phyloP scores from a whole-genome alignment of 2,797 vertebrate genomes.

The Cossypha heuglini region DNA sequence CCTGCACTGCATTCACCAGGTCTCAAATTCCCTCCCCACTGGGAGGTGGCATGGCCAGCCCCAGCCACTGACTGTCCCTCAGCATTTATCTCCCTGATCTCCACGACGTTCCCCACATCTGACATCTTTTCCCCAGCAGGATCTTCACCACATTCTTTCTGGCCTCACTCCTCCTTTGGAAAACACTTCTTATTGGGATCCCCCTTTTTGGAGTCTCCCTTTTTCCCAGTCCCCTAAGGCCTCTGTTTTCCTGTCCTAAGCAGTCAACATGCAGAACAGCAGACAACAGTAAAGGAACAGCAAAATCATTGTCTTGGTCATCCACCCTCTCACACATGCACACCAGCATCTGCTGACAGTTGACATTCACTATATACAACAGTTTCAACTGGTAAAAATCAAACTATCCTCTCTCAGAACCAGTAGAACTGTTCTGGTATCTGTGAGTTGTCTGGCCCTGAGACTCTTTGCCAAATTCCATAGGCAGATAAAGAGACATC shows the following conservation, averaged over 20 bases:
- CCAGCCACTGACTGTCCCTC: background rate
- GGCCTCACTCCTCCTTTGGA: background rate
- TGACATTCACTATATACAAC: no score
- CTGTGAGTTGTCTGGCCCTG: background rate
- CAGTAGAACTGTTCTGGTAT: background rate
- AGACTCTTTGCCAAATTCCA: background rate
- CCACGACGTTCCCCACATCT: background rate
- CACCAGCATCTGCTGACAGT: background rate
- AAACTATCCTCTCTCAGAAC: background rate
- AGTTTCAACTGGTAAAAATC: background rate
- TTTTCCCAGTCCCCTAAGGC: background rate
- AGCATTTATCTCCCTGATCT: background rate
- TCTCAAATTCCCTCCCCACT: background rate
- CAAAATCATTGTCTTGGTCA: background rate
- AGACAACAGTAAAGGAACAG: background rate
- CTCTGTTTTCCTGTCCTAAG: background rate
- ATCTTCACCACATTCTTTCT: background rate
- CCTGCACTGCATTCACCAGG: background rate
- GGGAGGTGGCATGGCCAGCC: accelerated
- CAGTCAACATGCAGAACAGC: background rate
- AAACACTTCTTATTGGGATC: background rate
- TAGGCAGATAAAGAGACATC: background rate
- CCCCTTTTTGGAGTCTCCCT: background rate
- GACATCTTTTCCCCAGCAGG: background rate
- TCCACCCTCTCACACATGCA: background rate